phyloP scores from a whole-genome alignment of 2,113 vertebrate species.

The Eidolon helvum region DNA sequence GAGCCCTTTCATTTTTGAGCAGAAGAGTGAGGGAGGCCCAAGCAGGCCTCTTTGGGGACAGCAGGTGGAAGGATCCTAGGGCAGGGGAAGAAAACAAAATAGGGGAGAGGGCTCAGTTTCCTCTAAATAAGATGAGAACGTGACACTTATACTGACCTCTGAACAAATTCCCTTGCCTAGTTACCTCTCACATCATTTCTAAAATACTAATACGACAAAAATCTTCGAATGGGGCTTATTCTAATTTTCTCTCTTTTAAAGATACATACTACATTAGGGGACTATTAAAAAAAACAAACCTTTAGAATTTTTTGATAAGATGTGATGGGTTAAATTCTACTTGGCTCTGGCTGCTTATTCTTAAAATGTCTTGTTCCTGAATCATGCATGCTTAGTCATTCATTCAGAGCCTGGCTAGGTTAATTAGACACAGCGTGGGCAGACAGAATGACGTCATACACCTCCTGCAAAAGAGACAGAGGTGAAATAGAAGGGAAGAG shows the following conservation, averaged over 20 bases:
- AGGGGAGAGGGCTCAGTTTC: not conserved
- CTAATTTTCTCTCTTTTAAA: not conserved
- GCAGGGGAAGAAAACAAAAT: not conserved
- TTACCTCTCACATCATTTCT: not conserved
- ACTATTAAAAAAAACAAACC: not conserved
- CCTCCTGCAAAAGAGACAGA: not conserved
- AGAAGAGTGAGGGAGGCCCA: not conserved
- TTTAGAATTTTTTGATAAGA: not conserved
- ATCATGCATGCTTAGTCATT: slow-evolving; percentile 12
- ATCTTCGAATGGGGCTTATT: not conserved
- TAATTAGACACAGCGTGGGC: not conserved
- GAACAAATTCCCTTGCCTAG: not conserved
- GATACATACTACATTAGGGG: not conserved
- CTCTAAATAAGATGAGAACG: not conserved
- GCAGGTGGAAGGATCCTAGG: too few species aligned
- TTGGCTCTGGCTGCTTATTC: not conserved
- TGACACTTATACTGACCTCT: not conserved
- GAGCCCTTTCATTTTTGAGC: not conserved
- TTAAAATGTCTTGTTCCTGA: slow-evolving; percentile 16
- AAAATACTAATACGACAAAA: not conserved
- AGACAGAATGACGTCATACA: not conserved
- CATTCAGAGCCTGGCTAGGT: not conserved
- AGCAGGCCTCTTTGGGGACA: not conserved
- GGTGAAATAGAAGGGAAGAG: not conserved
- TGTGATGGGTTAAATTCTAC: not conserved